Evolutionary conservation across 2,888 invertebrate genomes (phyloP).

Genomic region (Monoplex corrugatus): DNA sequence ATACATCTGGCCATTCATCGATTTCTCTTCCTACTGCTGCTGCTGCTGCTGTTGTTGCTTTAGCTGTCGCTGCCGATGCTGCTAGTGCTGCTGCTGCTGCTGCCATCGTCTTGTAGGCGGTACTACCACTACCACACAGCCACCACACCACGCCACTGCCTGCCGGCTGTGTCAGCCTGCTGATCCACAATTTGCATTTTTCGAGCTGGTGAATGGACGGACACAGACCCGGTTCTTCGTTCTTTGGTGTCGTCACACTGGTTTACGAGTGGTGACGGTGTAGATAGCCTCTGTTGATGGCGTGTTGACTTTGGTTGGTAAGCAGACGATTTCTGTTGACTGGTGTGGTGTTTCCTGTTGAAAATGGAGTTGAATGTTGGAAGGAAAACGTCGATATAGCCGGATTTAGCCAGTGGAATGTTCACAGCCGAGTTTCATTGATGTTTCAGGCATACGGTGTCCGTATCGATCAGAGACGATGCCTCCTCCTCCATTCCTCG

Average conservation of each 20-base stretch:
- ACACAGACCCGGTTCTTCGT: not conserved
- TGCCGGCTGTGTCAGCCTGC: not conserved
- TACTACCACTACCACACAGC: not conserved
- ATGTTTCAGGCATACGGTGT: not conserved
- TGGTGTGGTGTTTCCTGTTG: not conserved
- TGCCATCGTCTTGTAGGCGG: slow-evolving; percentile 32
- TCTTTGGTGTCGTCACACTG: not conserved
- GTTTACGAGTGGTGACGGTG: not conserved
- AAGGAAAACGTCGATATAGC: too few species aligned
- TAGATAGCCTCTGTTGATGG: not conserved
- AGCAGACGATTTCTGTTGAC: not conserved
- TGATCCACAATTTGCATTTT: slow-evolving; percentile 22
- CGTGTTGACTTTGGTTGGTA: not conserved
- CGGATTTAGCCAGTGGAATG: not conserved
- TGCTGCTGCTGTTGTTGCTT: too few species aligned
- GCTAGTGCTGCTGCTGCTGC: too few species aligned
- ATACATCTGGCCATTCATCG: slow-evolving; percentile 32
- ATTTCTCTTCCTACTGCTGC: not conserved
- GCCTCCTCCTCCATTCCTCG: not conserved
- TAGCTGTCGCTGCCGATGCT: too few species aligned
- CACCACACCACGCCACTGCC: slow-evolving; percentile 15
- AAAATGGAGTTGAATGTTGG: not conserved
- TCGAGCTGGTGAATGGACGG: not conserved
- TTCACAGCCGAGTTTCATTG: not conserved
- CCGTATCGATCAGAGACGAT: not conserved